A percentile compares a stretch with the other conserved stretches of the same genome.
phyloP scores from a whole-genome alignment of 2,113 vertebrate species.

The Patagioenas fasciata region DNA sequence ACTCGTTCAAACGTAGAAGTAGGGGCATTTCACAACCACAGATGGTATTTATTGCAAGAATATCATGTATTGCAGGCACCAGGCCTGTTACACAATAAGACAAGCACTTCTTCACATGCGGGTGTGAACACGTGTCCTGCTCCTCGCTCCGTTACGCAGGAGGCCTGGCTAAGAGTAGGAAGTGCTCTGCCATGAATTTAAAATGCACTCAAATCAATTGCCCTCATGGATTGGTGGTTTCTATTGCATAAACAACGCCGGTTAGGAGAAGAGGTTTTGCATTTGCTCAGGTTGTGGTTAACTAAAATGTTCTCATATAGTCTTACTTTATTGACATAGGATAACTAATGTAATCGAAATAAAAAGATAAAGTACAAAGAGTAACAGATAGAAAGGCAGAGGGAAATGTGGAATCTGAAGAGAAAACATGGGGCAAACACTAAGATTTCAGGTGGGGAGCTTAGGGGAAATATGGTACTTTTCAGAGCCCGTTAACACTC shows the following conservation, averaged over 20 bases:
- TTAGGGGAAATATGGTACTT: background rate
- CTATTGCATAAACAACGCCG: background rate
- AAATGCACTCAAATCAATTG: background rate
- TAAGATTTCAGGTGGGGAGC: background rate
- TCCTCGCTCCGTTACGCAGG: background rate
- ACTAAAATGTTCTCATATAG: background rate
- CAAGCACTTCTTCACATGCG: background rate
- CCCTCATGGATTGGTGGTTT: background rate
- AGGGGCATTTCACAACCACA: background rate
- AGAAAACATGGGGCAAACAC: background rate
- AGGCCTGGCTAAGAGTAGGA: background rate
- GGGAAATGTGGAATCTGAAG: background rate
- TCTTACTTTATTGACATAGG: background rate
- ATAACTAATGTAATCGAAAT: background rate
- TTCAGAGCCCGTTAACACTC: background rate
- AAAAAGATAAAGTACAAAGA: background rate
- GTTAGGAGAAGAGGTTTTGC: background rate
- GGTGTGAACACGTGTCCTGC: background rate
- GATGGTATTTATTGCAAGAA: background rate
- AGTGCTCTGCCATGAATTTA: background rate
- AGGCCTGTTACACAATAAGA: background rate
- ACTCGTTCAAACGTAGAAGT: background rate
- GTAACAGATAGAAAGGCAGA: background rate
- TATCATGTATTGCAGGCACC: background rate
- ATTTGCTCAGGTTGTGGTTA: background rate